phyloP scores from a whole-genome alignment of 1,140 invertebrate species.

The Planococcus citri region DNA sequence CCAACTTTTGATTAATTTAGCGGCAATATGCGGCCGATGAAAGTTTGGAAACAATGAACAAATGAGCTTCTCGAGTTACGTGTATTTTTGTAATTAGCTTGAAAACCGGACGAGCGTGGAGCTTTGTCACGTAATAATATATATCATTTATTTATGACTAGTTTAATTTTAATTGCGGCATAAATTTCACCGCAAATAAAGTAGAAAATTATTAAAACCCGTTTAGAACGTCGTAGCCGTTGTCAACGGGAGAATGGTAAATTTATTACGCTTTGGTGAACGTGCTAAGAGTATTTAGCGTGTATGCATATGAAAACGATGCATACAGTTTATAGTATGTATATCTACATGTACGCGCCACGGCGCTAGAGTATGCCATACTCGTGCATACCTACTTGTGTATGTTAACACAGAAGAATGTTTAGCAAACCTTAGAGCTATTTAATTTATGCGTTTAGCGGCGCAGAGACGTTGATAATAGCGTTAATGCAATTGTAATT shows the following conservation, averaged over 20 bases:
- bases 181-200: not conserved
- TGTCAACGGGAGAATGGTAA: not conserved
- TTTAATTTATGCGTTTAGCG: not conserved
- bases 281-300: no score
- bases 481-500: not conserved
- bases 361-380: no score
- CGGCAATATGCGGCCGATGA: no score
- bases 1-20: no score
- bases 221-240: not conserved
- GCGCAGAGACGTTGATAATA: not conserved
- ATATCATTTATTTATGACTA: not conserved
- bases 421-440: not conserved
- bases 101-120: not conserved
- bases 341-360: no score
- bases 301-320: not conserved
- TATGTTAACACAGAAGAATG: not conserved
- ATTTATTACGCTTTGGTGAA: not conserved
- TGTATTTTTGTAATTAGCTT: no score
- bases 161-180: conserved; percentile 7
- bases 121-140: not conserved
- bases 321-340: no score
- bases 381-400: not conserved
- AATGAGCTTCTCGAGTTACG: not conserved
- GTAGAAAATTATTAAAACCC: conserved; percentile 7
- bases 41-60: no score